A percentile compares a stretch with the other conserved stretches of the same genome.
These are phyloP conservation scores for Dromius quadrimaculatus DNA, from an alignment of 2,888 invertebrate species.

Conservation along the genomic window DNA sequence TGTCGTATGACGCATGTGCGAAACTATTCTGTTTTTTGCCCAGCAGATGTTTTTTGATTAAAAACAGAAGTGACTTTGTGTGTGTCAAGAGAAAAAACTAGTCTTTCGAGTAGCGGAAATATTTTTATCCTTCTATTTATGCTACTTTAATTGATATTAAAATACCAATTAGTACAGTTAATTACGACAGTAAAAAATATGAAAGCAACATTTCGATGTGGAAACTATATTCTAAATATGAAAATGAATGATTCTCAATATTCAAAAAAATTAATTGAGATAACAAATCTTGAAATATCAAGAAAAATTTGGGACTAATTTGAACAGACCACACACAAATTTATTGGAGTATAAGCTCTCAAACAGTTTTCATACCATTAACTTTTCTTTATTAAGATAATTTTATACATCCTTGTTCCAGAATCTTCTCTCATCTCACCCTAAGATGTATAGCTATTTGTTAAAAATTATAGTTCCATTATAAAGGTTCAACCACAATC, in stretches of 20 bases:
- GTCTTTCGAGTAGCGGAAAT: conserved; percentile 14
- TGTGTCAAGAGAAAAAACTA: conserved; percentile 37
- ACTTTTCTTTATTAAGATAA: no score
- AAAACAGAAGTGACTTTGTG: conserved; percentile 31
- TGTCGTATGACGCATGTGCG: conserved; percentile 23
- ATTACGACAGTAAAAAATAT: conserved; percentile 37
- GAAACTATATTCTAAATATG: conserved; percentile 22
- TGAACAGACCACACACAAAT: conserved; percentile 13
- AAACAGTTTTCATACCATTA: no score
- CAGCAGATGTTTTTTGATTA: conserved; percentile 24
- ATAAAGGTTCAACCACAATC: no score
- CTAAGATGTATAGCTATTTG: no score
- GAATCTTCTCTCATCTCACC: no score
- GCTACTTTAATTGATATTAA: conserved; percentile 41
- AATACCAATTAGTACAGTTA: conserved; percentile 44
- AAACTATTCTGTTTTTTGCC: conserved; percentile 15
- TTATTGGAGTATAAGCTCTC: background rate
- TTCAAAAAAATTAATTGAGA: background rate
- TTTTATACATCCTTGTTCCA: no score
- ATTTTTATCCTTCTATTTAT: conserved; percentile 30
- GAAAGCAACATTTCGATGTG: conserved; percentile 26
- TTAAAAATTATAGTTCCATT: no score
- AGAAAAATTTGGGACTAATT: conserved; percentile 7
- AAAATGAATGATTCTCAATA: background rate
- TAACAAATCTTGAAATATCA: conserved; percentile 7